Evolutionary conservation across 2,797 vertebrate genomes (phyloP).

Genomic region (Ptychadena robeensis): DNA sequence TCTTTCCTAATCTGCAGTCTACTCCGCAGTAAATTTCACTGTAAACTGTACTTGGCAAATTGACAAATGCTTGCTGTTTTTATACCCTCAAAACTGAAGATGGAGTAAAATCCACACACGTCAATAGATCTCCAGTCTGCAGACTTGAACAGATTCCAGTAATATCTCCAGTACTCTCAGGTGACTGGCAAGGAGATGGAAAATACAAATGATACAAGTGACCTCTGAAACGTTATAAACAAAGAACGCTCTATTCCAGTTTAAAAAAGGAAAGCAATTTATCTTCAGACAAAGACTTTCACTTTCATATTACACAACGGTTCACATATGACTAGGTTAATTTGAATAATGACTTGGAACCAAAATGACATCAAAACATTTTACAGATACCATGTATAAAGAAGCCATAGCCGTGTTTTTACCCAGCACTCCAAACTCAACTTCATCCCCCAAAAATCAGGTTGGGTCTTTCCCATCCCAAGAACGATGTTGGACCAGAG

Average conservation of each 20-base stretch:
- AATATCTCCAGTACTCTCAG: conserved; percentile 29
- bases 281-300: not conserved
- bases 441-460: no score
- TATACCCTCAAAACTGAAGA: conserved; percentile 34
- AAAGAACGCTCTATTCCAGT: not conserved
- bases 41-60: conserved; percentile 40
- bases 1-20: conserved; percentile 1
- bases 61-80: conserved; percentile 34
- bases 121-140: conserved; percentile 40
- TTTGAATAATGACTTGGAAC: not conserved
- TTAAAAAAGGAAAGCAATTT: not conserved
- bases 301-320: not conserved
- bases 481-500: no score
- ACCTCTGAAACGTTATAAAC: not conserved
- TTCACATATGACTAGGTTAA: not conserved
- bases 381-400: no score
- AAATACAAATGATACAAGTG: conserved; percentile 19
- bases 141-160: conserved; percentile 49
- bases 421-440: no score
- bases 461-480: no score
- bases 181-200: conserved; percentile 14
- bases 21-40: not conserved
- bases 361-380: no score
- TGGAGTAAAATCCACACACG: conserved; percentile 13
- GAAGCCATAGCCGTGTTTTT: no score